Evolutionary conservation across 2,113 vertebrate species (phyloP), one percentile per base, ranked within the genome.

Genomic region (Mus pahari): DNA sequence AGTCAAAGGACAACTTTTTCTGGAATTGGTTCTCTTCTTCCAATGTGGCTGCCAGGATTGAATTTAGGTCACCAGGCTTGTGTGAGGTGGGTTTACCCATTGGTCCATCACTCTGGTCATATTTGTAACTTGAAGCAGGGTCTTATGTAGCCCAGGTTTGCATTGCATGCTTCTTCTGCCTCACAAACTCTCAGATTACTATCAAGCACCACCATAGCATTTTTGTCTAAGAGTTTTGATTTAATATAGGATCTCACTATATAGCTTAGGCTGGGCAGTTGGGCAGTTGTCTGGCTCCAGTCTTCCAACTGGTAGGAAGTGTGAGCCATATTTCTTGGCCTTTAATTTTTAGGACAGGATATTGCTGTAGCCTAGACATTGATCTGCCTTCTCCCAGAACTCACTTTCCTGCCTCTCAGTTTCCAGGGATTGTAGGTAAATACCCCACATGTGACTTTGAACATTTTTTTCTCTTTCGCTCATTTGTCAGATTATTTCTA

Each of bases 391-490:
- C 50, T 81, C 17, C 53, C 22, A 58, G 53, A 81, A 81, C 39
- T n/a, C 78, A 55, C 31, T 58, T 55, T n/a, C 36, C 53, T 82
- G 53, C 22, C 62, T 62, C 19, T 33, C 36, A 22, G 16, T 83
- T 60, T 26, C 13, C 39, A 39, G n/a, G 36, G n/a, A 16, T 60
- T 68, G 6, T 68, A 68, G 66, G 12, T 13, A 68, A 68, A 68
- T 5, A 68, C 66, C 64, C 66, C 31, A 68, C 31, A 42, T 11
- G 24, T 60, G 36, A 39, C 36, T 62, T 83, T 16, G 20, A 17
- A 84, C 82, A 55, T 70, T 70, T 71, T 89, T 2, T 78, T 50
- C 36, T 6, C 68, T 94, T 95, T 90, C 95, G 48, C 48, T 79
- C 36, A 70, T 16, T 89, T 31, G 26, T 87, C 77, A 53, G 48